phyloP scores from a whole-genome alignment of 1,140 invertebrate species.

The Ceratosolen fusciceps region DNA sequence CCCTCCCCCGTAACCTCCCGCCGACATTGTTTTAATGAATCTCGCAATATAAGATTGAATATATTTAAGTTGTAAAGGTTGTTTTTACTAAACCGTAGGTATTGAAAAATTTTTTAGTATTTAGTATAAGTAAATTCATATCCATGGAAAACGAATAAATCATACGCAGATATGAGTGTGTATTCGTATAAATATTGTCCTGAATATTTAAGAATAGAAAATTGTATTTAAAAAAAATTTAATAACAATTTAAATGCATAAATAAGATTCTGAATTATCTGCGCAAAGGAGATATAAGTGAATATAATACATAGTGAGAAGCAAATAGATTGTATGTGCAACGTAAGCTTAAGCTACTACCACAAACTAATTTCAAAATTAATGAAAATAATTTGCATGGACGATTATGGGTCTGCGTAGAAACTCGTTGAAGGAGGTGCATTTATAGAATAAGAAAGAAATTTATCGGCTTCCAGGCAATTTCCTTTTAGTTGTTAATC shows the following conservation, averaged over 20 bases:
- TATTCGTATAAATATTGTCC: not conserved
- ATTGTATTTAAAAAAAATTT: not conserved
- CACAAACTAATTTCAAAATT: slow-evolving; percentile 1
- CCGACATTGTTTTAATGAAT: too few species aligned
- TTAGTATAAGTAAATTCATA: too few species aligned
- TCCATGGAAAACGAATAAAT: not conserved
- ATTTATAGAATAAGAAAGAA: not conserved
- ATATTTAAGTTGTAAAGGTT: too few species aligned
- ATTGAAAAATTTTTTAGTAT: too few species aligned
- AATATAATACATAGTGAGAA: not conserved
- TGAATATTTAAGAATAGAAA: not conserved
- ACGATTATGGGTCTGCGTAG: not conserved
- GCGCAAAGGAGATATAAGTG: not conserved
- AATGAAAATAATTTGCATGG: not conserved
- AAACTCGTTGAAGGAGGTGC: not conserved
- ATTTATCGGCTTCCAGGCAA: not conserved
- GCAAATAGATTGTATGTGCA: not conserved
- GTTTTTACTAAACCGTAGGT: too few species aligned
- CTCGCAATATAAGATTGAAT: too few species aligned
- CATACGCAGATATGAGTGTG: not conserved
- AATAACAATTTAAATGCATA: not conserved
- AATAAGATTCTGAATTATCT: not conserved
- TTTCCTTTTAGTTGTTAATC: not conserved
- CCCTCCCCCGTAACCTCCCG: too few species aligned
- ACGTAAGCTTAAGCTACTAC: not conserved